Base-by-base conservation (phyloP, 2,113 vertebrate genomes). In the Coryphaenoides rupestris region DNA sequence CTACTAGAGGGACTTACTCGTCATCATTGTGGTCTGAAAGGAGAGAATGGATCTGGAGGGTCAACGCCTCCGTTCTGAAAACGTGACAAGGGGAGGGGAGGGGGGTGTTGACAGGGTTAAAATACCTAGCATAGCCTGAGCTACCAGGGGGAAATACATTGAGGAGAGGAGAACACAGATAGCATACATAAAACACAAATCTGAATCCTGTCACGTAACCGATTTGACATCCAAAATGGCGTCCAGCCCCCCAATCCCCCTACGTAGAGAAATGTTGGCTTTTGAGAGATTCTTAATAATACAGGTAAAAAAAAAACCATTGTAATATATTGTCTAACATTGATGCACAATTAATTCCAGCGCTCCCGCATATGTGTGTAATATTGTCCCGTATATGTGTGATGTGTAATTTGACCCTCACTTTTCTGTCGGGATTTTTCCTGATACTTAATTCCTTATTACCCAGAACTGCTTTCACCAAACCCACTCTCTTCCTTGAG, bases 21-120 rank as follows among this genome's bases (percentile, higher is more conserved):
- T 91, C 79, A 76, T 68, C 89, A 84, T 80, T 86, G 72, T 77
- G 84, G 83, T 90, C 90, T 89, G 91, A 87, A 73, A 92, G 74
- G 80, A 82, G 52, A 87, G 89, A 87, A 81, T 89, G 80, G 84
- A 88, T 82, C 89, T 90, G 90, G 87, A 91, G 88, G 88, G 89
- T 79, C 85, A 92, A 89, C 84, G 83, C 87, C 88, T 91, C 91
- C 87, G 89, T 90, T 91, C 90, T 92, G 89, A 88, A 91, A 91
- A 87, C 60, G 76, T 83, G 84, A 88, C 69, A 90, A 40, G 33
- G 33, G 78, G 79, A 87, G 86, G 81, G 86, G 77, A 79, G 45
- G 66, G 79, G 78, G 68, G 12, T 68, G 73, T 83, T 72, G 72
- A 86, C 75, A 86, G 55, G 50, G 15, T 83, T 85, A 82, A 50